Conservation (phyloP, 2,113 vertebrate species). For the Ictalurus punctatus region DNA sequence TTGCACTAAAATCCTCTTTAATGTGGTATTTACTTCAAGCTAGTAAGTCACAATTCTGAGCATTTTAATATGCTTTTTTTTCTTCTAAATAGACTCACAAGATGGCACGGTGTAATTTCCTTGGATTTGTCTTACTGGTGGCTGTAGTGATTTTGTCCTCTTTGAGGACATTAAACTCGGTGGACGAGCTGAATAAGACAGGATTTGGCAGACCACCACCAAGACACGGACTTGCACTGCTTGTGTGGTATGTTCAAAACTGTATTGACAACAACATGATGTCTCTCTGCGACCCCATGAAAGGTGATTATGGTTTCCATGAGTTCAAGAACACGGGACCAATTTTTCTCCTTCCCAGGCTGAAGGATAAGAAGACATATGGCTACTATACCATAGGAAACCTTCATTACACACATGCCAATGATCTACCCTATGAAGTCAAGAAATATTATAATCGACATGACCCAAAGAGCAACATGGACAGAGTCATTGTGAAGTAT, state of each 20-base stretch:
- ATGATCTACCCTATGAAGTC: conserved; percentile 61
- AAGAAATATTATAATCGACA: conserved; percentile 60
- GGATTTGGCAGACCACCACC: conserved; percentile 66
- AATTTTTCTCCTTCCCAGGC: conserved; percentile 57
- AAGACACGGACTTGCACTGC: conserved; percentile 64
- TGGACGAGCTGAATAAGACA: conserved; percentile 59
- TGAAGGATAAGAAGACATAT: conserved; percentile 52
- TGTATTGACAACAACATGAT: conserved; percentile 71
- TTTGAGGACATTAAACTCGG: conserved; percentile 58
- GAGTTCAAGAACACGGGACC: conserved; percentile 50
- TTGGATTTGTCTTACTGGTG: conserved; percentile 10
- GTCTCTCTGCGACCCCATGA: conserved; percentile 61
- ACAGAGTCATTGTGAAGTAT: conserved; percentile 68
- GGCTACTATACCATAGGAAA: conserved; percentile 67
- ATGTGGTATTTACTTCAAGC: background rate
- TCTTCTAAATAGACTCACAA: conserved; percentile 10
- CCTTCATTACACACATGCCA: conserved; percentile 55
- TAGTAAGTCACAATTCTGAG: background rate
- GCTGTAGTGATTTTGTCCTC: conserved; percentile 41
- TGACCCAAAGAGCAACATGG: conserved; percentile 64
- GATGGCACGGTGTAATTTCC: background rate
- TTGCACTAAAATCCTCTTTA: background rate
- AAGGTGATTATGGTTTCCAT: conserved; percentile 66
- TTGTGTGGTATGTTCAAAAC: conserved; percentile 64
- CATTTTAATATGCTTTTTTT: background rate